Evolutionary conservation across 2,113 vertebrate genomes (phyloP), one percentile per base, ranked within the genome.

Genomic region (Peromyscus polionotus): DNA sequence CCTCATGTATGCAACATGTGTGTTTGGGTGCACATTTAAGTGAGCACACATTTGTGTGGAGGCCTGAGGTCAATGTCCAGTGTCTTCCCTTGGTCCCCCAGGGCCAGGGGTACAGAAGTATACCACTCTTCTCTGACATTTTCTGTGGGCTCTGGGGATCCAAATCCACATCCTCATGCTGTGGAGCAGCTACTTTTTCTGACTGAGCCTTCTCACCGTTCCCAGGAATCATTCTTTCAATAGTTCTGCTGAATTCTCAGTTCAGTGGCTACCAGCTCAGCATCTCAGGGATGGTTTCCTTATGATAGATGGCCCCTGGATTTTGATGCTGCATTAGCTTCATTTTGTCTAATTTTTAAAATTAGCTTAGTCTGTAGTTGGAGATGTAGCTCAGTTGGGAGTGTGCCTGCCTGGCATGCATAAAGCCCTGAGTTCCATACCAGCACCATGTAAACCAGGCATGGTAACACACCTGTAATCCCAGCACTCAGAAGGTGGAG

Each of bases 311-410:
- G 54, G n/a, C 28, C 7, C 17, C 75, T 92, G 54, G 20, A 57
- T 72, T 91, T 88, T 59, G 24, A 39, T 90, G 33, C 4, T 9
- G 24, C 70, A 2, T 76, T 83, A 48, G 33, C 54, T 61, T 81
- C 70, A 48, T 94, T 95, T 93, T 90, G 42, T 84, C 19, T 73
- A 61, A 22, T 54, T 89, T 90, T 67, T 57, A 13, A 20, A 68
- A 85, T 11, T 45, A 76, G 24, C 14, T 77, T 91, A 17, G 26
- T 81, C n/a, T 67, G 61, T 11, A 12, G 16, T 63, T 45, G 39
- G 39, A 39, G 57, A 26, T 63, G 26, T 45, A 13, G 59, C 7
- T 85, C n/a, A 19, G 59, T 31, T 19, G 61, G 81, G 59, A 16
- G n/a, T 6, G 22, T 33, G 83, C 42, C 39, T 75, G 42, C 42